Base-by-base conservation (phyloP, 2,888 invertebrate genomes). In the Athetis lepigone region DNA sequence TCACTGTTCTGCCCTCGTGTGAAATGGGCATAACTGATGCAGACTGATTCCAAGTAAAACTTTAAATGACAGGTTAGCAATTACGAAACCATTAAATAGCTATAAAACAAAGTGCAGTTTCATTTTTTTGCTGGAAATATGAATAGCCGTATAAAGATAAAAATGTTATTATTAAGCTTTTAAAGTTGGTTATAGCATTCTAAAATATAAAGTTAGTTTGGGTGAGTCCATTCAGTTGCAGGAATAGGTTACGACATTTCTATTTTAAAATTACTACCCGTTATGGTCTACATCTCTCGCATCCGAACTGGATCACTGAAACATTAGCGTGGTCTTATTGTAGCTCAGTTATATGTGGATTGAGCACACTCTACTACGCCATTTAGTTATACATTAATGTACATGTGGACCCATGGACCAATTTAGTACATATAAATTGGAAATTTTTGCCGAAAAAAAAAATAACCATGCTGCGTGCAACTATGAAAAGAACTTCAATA, bases 221-320 rank as follows among this genome's bases (percentile, higher is more conserved):
- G 25, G 23, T 18, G 27, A 36, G 16, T 36, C 13, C 36, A 59
- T 59, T 37, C 36, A 25, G 36, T 16, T 42, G 16, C 13, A 37
- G 36, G 16, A 65, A 68, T 56, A 57, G 57, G 25, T 29, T 65
- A 37, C 42, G 29, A 33, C 19, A 29, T 21, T 25, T 16, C 33
- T 69, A 68, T 43, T 59, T 54, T 59, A 23, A 39, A 47, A 68
- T 60, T 29, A 60, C 69, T 43, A 69, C n/a, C 19, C 16, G 19
- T 45, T 16, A 2, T 18, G 27, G 33, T 19, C 19, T 25, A 19
- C 4, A 25, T 37, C 19, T 43, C 37, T 25, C 59, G 29, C 47
- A n/a, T n/a, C 16, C n/a, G 18, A 69, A 70, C 8, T 42, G 25
- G 39, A 19, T 21, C 33, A 39, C 36, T 11, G 16, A 23, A 33